These are phyloP conservation scores for Pelosia muscerda DNA, from an alignment of 2,888 invertebrate species.

Conservation along the genomic window DNA sequence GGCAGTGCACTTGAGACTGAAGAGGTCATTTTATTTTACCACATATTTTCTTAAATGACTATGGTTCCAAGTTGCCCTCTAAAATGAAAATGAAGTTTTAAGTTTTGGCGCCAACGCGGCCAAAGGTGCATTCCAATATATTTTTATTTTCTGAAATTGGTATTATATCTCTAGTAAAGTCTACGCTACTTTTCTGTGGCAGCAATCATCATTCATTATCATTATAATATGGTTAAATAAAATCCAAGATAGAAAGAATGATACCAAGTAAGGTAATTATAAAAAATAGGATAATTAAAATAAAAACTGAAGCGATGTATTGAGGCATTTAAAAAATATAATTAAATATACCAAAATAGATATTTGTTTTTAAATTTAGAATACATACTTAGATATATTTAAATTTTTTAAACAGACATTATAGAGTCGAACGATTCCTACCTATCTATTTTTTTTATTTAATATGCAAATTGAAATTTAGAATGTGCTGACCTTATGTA, in stretches of 20 bases:
- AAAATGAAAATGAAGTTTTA: not conserved
- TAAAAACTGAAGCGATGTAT: not conserved
- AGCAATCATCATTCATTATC: no score
- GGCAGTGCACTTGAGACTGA: slow-evolving; percentile 10
- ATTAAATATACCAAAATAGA: no score
- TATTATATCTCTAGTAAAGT: no score
- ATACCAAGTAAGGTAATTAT: no score
- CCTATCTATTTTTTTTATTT: not conserved
- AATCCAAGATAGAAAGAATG: no score
- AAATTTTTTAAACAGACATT: not conserved
- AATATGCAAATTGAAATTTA: not conserved
- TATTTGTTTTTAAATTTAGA: not conserved
- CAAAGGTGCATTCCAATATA: no score
- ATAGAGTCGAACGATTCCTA: not conserved
- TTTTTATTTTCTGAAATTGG: no score
- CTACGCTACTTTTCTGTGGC: no score
- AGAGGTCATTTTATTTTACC: not conserved
- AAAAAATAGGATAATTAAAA: no score
- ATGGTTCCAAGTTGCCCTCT: not conserved
- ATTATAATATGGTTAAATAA: no score
- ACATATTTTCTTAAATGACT: not conserved
- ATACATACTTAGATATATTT: no score
- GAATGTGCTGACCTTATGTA: slow-evolving; percentile 4
- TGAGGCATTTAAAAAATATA: not conserved
- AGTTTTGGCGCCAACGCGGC: no score